Evolutionary conservation across 2,113 vertebrate genomes (phyloP).

Genomic region (Gadus chalcogrammus): DNA sequence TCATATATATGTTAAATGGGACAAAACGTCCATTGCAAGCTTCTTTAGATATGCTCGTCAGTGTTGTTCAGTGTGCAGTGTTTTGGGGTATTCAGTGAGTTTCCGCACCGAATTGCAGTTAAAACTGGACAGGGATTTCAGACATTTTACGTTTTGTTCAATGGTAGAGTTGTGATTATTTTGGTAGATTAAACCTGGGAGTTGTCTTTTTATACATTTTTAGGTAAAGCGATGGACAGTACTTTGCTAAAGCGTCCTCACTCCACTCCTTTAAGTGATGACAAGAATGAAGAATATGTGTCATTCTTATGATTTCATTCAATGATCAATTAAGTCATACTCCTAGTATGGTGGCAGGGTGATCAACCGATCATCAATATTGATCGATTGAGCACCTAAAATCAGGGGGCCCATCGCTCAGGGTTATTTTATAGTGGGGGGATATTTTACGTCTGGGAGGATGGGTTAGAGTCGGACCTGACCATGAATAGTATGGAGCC

Average conservation of each 20-base stretch:
- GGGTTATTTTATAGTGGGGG: too few relatives aligned
- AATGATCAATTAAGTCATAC: slow-evolving; percentile 23
- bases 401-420: too few relatives aligned
- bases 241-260: not conserved
- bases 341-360: slow-evolving; percentile 17
- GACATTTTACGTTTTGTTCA: too few relatives aligned
- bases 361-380: slow-evolving; percentile 1
- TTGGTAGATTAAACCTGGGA: not conserved
- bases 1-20: too few relatives aligned
- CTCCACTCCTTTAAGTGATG: not conserved
- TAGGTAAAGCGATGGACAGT: not conserved
- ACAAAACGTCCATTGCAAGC: not conserved
- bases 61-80: not conserved
- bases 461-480: too few relatives aligned
- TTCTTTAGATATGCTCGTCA: not conserved
- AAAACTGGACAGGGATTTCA: not conserved
- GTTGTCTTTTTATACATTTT: not conserved
- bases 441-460: too few relatives aligned
- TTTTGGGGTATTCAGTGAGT: not conserved
- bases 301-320: not conserved
- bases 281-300: not conserved
- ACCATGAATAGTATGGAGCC: too few relatives aligned
- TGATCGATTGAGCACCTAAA: not conserved
- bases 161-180: slow-evolving; percentile 3
- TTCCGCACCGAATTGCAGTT: not conserved